Percentiles rank a stretch among this genome's conserved stretches.
Evolutionary conservation across 2,113 vertebrate genomes (phyloP).

Genomic region (Mormyrus iriodes): DNA sequence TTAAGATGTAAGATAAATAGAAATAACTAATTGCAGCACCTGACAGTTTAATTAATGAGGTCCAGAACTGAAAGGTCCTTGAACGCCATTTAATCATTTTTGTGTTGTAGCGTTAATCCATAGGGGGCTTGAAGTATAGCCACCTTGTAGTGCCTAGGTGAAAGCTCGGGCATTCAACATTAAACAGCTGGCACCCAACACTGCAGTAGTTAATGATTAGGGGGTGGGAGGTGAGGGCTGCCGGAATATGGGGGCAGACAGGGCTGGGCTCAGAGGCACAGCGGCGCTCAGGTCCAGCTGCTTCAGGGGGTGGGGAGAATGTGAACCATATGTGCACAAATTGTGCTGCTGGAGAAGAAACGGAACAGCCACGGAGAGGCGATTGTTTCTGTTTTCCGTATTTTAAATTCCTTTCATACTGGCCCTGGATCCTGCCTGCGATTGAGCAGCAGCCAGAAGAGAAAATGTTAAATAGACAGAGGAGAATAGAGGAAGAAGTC

Average conservation of each 20-base stretch:
- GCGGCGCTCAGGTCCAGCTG: conserved; percentile 32
- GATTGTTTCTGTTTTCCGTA: conserved; percentile 43
- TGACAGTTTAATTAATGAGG: background rate
- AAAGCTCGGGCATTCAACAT: conserved; percentile 16
- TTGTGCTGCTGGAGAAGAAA: conserved; percentile 41
- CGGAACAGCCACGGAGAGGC: conserved; percentile 37
- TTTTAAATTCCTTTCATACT: conserved; percentile 51
- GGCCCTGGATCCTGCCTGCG: conserved; percentile 33
- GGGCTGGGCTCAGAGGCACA: conserved; percentile 15
- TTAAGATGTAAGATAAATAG: background rate
- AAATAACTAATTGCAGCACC: background rate
- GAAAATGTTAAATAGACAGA: background rate
- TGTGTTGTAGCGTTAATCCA: background rate
- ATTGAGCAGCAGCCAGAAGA: conserved; percentile 16
- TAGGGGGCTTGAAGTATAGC: background rate
- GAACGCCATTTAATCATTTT: background rate
- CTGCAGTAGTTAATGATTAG: conserved; percentile 44
- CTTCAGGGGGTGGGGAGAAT: conserved; percentile 35
- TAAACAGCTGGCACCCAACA: conserved; percentile 24
- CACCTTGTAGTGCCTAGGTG: background rate
- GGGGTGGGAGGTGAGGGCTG: conserved; percentile 21
- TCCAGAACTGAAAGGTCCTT: background rate
- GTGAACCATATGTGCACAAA: conserved; percentile 47
- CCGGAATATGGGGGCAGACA: conserved; percentile 26
- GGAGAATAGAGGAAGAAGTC: background rate